These are phyloP conservation scores for Sthenelais limicola DNA, from an alignment of 2,888 invertebrate genomes.

Conservation along the genomic window DNA sequence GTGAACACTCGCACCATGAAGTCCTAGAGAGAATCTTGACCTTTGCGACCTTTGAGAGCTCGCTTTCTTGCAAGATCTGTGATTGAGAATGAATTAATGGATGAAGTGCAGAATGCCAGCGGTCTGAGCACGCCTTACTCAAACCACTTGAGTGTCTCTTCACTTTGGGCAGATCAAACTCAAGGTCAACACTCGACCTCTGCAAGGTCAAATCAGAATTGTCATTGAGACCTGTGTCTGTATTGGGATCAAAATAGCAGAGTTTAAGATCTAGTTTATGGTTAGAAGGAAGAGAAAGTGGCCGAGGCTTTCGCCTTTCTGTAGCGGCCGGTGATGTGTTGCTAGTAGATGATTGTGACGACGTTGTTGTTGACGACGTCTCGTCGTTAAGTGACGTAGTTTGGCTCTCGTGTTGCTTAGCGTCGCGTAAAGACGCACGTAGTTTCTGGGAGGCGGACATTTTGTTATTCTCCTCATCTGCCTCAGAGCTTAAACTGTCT, in stretches of 20 bases:
- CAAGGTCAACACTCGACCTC: slow-evolving; percentile 24
- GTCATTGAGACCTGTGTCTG: not conserved
- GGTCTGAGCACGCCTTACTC: no score
- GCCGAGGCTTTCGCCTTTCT: slow-evolving; percentile 1
- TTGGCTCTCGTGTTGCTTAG: not conserved
- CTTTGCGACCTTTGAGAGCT: slow-evolving; percentile 8
- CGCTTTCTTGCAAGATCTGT: slow-evolving; percentile 15
- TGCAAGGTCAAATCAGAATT: not conserved
- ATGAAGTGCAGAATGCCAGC: slow-evolving; percentile 23
- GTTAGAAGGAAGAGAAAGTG: slow-evolving; percentile 23
- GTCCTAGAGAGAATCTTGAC: slow-evolving; percentile 26
- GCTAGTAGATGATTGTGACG: no score
- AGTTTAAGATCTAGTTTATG: slow-evolving; percentile 24
- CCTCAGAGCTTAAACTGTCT: slow-evolving; percentile 28
- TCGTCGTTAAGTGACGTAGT: slow-evolving; percentile 19
- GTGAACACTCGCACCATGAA: slow-evolving; percentile 32
- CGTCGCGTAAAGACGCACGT: not conserved
- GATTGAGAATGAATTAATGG: slow-evolving; percentile 30
- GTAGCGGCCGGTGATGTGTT: no score
- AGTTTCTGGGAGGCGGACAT: not conserved
- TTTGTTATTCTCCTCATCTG: slow-evolving; percentile 20
- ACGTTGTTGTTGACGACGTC: not conserved
- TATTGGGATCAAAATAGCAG: slow-evolving; percentile 20
- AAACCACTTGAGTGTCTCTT: slow-evolving; percentile 26
- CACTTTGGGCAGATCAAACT: slow-evolving; percentile 6